Conservation (phyloP, 2,113 vertebrate species). For the Tychaedon coryphoeus region DNA sequence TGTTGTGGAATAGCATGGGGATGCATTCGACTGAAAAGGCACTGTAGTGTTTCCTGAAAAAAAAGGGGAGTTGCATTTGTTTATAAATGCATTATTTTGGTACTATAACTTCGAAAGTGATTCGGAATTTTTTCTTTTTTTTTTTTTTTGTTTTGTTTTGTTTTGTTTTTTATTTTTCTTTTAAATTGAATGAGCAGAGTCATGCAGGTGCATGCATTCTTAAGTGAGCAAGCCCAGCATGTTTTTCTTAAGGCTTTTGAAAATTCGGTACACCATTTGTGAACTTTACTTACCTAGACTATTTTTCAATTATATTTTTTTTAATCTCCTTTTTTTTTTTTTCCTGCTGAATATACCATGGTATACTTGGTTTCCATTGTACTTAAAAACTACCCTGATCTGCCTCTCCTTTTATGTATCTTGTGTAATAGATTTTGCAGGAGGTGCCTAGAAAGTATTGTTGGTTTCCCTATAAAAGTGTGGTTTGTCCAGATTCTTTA, state of each 20-base stretch:
- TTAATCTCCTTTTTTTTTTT: neutral
- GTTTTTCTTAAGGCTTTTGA: slow-evolving; percentile 30
- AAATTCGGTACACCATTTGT: neutral
- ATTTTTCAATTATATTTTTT: slow-evolving; percentile 26
- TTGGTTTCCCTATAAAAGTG: slow-evolving; percentile 72
- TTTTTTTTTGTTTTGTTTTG: neutral
- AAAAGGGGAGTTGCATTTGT: slow-evolving; percentile 72
- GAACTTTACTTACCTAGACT: neutral
- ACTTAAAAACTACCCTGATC: slow-evolving; percentile 23
- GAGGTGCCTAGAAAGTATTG: slow-evolving; percentile 72
- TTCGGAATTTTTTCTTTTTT: slow-evolving; percentile 30
- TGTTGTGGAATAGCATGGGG: slow-evolving; percentile 76
- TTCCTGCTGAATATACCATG: neutral
- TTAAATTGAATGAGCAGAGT: neutral
- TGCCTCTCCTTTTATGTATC: slow-evolving; percentile 67
- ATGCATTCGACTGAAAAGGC: slow-evolving; percentile 71
- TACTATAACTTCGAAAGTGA: slow-evolving; percentile 64
- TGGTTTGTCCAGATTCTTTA: slow-evolving; percentile 78
- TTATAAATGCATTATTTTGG: slow-evolving; percentile 75
- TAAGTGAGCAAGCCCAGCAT: slow-evolving; percentile 67
- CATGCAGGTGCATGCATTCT: slow-evolving; percentile 48
- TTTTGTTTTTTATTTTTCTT: neutral
- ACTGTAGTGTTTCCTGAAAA: slow-evolving; percentile 70
- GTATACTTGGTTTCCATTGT: slow-evolving; percentile 35
- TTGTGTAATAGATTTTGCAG: slow-evolving; percentile 69